Evolutionary conservation across 2,888 invertebrate species (phyloP), one percentile per base, ranked within the genome.

Genomic region (Drosophila ustulata): DNA sequence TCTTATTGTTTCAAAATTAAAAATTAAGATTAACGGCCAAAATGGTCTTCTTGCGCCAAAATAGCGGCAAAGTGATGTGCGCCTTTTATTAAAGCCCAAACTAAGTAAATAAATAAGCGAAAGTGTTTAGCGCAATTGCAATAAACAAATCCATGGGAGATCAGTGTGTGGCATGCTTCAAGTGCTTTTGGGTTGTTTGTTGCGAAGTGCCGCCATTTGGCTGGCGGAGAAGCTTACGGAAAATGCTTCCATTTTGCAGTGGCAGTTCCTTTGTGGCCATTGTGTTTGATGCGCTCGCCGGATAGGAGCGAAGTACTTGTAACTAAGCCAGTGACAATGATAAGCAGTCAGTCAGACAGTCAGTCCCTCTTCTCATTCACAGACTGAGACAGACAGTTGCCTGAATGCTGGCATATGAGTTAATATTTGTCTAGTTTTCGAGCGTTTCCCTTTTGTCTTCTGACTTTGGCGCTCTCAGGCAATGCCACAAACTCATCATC

Each of bases 361-460:
- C 39, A 37, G 25, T n/a, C 23, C 28, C 30, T 43, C 4, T 28
- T 9, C 39, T 9, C 28, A 37, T 34, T 26, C 26, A 34, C 34
- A 18, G 18, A 18, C 18, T 18, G 18, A 18, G 18, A 41, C 39
- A 18, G 13, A 3, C 39, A 41, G 18, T 39, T 56, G 43, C 34
- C 34, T 50, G 53, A 37, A 43, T 25, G 47, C 56, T 66, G 74
- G 71, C 67, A 78, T 78, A 80, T 70, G 74, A 71, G 83, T 83
- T 82, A 83, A 83, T 82, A 86, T 86, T 82, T 82, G 86, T 79
- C 86, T 86, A 86, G 79, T 82, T 82, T 86, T 79, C 66, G 81
- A 79, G 74, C 79, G 74, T 65, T 81, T 74, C 66, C 66, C 86
- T 73, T 82, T 85, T 82, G 82, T 86, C 76, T 76, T 76, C 46